A percentile compares a stretch with the other conserved stretches of the same genome.
phyloP scores from a whole-genome alignment of 2,888 invertebrate species.

The Phortica okadai region DNA sequence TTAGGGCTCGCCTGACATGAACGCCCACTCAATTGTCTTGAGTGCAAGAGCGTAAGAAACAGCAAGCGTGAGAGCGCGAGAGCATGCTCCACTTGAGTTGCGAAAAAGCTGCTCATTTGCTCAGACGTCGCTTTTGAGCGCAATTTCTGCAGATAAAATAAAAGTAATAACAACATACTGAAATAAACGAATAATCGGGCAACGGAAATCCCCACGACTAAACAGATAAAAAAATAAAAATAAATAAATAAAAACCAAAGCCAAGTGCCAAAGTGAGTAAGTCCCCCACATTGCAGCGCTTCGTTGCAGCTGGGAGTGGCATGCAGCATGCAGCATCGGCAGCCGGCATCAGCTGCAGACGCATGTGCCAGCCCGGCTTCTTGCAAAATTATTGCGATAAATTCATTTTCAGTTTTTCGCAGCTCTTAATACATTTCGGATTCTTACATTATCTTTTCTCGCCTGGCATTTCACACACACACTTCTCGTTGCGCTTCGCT shows the following conservation, averaged over 20 bases:
- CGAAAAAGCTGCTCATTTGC: no score
- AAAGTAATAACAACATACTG: neutral
- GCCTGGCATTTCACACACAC: slow-evolving; percentile 42
- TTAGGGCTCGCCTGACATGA: slow-evolving; percentile 5
- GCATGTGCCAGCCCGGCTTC: slow-evolving; percentile 13
- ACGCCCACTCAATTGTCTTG: slow-evolving; percentile 37
- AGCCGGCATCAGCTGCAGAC: neutral
- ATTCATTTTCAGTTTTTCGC: slow-evolving; percentile 9
- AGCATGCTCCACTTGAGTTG: no score
- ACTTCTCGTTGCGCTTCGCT: slow-evolving; percentile 24
- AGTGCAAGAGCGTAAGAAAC: neutral
- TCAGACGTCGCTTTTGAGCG: neutral
- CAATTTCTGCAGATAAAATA: neutral
- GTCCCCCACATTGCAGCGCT: slow-evolving; percentile 3
- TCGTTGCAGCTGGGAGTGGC: slow-evolving; percentile 21
- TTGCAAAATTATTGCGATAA: slow-evolving; percentile 25
- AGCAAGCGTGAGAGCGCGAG: neutral
- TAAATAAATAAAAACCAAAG: slow-evolving; percentile 9
- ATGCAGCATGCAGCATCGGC: slow-evolving; percentile 1
- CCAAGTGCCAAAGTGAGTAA: neutral
- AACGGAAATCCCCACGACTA: slow-evolving; percentile 26
- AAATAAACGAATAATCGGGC: slow-evolving; percentile 5
- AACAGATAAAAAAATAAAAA: slow-evolving; percentile 2
- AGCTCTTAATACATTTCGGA: neutral
- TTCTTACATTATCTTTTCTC: neutral